Conservation (phyloP, 2,888 invertebrate species). For the Bombyx huttoni region DNA sequence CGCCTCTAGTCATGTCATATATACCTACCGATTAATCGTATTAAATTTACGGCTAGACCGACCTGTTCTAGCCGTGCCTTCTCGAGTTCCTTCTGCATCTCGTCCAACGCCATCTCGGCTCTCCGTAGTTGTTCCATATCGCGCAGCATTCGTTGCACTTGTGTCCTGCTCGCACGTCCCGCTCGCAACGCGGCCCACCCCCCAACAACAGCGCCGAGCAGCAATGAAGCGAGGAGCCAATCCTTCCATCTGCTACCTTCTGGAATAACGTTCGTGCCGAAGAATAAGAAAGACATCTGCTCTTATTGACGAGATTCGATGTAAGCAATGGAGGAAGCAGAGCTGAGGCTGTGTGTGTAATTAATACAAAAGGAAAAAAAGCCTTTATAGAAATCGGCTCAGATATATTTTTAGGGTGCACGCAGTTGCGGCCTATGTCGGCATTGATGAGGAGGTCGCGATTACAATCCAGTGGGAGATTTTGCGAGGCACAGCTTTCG, state of each 20-base stretch:
- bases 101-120: slow-evolving; percentile 89
- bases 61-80: slow-evolving; percentile 82
- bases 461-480: too few species aligned
- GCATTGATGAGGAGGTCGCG: too few species aligned
- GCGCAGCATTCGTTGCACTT: slow-evolving; percentile 91
- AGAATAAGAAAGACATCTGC: background rate
- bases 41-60: too few species aligned
- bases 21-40: too few species aligned
- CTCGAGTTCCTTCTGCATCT: slow-evolving; percentile 88
- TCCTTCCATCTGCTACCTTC: slow-evolving; percentile 91
- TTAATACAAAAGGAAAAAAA: too few species aligned
- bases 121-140: slow-evolving; percentile 94
- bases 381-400: too few species aligned
- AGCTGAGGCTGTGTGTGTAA: too few species aligned
- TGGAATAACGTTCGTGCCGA: slow-evolving; percentile 25
- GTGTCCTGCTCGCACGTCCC: slow-evolving; percentile 87
- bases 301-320: background rate
- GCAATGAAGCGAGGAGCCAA: slow-evolving; percentile 84
- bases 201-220: slow-evolving; percentile 88
- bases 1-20: too few species aligned
- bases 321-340: too few species aligned
- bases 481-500: too few species aligned
- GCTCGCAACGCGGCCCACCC: slow-evolving; percentile 94
- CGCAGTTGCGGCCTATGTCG: too few species aligned
- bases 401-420: too few species aligned